Evolutionary conservation across 2,888 invertebrate genomes (phyloP), one percentile per base, ranked within the genome.

Genomic region (Aphodius sticticus): DNA sequence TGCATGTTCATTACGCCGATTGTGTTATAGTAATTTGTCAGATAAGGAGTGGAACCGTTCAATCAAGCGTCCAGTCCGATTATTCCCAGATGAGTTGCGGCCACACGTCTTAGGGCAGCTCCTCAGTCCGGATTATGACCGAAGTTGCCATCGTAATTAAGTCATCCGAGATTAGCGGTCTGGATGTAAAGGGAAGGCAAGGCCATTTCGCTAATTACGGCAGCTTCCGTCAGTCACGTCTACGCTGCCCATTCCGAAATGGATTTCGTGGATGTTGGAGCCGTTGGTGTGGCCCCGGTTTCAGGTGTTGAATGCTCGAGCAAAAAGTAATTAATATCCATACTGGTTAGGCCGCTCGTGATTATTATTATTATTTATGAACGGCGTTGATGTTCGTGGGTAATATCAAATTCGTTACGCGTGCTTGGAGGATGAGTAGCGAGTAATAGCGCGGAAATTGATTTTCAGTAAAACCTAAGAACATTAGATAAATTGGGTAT

Each of bases 1-100:
- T 81, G 82, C 83, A 81, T 80, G 81, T 83, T 83, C 83, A 81
- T 82, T 83, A 82, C 81, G 72, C 79, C 79, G 81, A 82, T 83
- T 82, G 81, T 81, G 82, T 82, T 82, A 81, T 76, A 79, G 81
- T 80, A 83, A 84, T 84, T 83, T 82, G 82, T 82, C 79, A 82
- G 82, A 84, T 84, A 84, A 84, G 82, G 83, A 82, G 83, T 78
- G 12, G 74, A 74, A 82, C 82, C 82, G 79, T 82, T 84, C 84
- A 84, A 84, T 84, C 84, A 84, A 81, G 79, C 82, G 78, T 77
- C 77, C 36, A 9, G 80, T 76, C 80, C 81, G 82, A 81, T 83
- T 83, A 83, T 83, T 83, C 83, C 83, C 83, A 81, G 82, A 82
- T 82, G 83, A 79, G 81, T 82, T 83, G 81, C 81, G 78, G 79